Evolutionary conservation across 2,888 invertebrate genomes (phyloP), one percentile per base, ranked within the genome.

Genomic region (Hyalella azteca): DNA sequence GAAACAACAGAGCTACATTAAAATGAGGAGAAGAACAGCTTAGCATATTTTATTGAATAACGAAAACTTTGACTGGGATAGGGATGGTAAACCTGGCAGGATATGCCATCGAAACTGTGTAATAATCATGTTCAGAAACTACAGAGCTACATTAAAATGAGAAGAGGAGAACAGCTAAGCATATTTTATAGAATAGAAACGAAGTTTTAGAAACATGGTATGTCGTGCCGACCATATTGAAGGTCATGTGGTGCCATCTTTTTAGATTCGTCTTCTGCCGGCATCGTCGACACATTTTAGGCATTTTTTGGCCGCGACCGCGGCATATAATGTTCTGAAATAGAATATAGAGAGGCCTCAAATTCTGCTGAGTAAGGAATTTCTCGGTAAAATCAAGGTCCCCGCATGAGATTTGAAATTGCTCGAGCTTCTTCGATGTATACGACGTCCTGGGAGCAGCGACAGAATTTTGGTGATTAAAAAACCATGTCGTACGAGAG

Each of bases 321-420:
- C 66, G 29, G 19, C 66, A 29, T 66, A 66, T 66, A 66, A 66
- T 66, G 66, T 36, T 29, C 66, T 36, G 29, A 66, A 66, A 66
- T 66, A 66, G 66, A 66, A 66, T 66, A 66, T 22, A 66, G 66
- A 66, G 66, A 66, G 66, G 36, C 36, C 66, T 66, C 13, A 66
- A 66, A 66, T 36, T 32, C 19, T 36, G 66, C 39, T 15, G 66
- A 66, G 66, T 66, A 32, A 66, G 36, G 66, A 66, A 36, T 66
- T 66, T 66, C 19, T 29, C 22, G 66, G 66, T n/a, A 66, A 66
- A 66, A 66, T 66, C 66, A 66, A 66, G 39, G 66, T 32, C 66
- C 36, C 36, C 66, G 7, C 54, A 66, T n/a, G n/a, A 66, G 66
- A 66, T 66, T 36, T 15, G 66, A 66, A 66, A 66, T 22, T 29